A percentile compares a stretch with the other conserved stretches of the same genome.
These are phyloP conservation scores for Episyrphus balteatus DNA, from an alignment of 1,140 invertebrate genomes.

Conservation along the genomic window DNA sequence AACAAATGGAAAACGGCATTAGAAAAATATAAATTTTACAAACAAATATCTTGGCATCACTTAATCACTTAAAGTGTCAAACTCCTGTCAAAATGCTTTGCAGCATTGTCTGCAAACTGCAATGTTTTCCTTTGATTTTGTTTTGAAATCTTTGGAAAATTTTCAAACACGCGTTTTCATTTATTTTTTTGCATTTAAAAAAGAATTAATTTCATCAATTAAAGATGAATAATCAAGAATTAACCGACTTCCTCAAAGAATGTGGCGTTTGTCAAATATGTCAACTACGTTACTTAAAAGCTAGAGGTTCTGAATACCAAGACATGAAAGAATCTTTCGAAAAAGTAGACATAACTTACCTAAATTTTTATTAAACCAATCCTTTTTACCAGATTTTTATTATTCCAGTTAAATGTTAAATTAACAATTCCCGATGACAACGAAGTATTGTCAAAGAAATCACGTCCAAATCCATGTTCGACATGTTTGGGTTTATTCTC, in stretches of 20 bases:
- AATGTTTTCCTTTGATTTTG: too few relatives aligned
- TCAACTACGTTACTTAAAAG: slow-evolving; percentile 42
- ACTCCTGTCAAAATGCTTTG: too few relatives aligned
- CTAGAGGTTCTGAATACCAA: slow-evolving; percentile 34
- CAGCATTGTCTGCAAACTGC: too few relatives aligned
- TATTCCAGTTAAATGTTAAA: slow-evolving; percentile 4
- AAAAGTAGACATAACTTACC: slow-evolving; percentile 25
- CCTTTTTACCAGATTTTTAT: too few relatives aligned
- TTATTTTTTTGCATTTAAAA: too few relatives aligned
- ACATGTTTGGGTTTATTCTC: slow-evolving; percentile 55
- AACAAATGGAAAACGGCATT: too few relatives aligned
- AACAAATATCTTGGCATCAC: too few relatives aligned
- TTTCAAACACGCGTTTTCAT: too few relatives aligned
- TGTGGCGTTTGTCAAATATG: slow-evolving; percentile 43
- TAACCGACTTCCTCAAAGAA: slow-evolving; percentile 34
- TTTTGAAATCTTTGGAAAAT: too few relatives aligned
- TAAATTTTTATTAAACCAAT: slow-evolving; percentile 1
- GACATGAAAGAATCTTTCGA: slow-evolving; percentile 33
- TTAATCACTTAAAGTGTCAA: too few relatives aligned
- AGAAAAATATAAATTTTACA: too few relatives aligned
- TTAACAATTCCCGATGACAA: not conserved
- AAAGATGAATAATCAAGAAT: slow-evolving; percentile 30
- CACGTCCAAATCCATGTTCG: slow-evolving; percentile 40
- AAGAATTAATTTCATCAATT: too few relatives aligned
- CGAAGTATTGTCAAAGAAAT: slow-evolving; percentile 23